Evolutionary conservation across 2,888 invertebrate genomes (phyloP).

Genomic region (Cybosia mesomella): DNA sequence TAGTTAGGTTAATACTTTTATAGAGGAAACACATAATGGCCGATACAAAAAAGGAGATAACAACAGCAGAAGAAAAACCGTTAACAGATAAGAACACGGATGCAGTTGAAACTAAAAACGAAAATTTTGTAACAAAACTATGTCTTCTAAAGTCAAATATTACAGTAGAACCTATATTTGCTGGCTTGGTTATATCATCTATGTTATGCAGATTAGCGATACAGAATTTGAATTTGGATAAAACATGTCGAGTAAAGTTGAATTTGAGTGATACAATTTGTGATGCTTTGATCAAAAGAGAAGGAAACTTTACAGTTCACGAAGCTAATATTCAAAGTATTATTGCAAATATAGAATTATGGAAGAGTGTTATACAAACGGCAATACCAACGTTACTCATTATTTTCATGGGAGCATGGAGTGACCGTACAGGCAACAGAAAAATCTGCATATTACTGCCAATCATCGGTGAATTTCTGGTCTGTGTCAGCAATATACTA

Average conservation of each 20-base stretch:
- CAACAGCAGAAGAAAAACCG: conserved; percentile 65
- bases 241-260: conserved; percentile 75
- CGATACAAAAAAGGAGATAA: conserved; percentile 48
- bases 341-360: conserved; percentile 84
- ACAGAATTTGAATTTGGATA: conserved; percentile 79
- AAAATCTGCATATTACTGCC: conserved; percentile 87
- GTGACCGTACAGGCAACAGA: conserved; percentile 86
- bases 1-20: conserved; percentile 50
- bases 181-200: conserved; percentile 89
- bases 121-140: conserved; percentile 84
- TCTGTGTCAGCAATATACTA: conserved; percentile 79
- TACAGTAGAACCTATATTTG: conserved; percentile 91
- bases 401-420: conserved; percentile 88
- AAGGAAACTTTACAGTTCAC: conserved; percentile 85
- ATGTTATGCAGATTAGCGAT: conserved; percentile 90
- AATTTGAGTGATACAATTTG: conserved; percentile 72
- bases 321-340: conserved; percentile 88
- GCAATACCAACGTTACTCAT: conserved; percentile 85
- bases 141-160: conserved; percentile 86
- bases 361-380: conserved; percentile 87
- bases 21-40: conserved; percentile 59
- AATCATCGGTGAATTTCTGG: conserved; percentile 82
- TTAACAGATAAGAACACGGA: conserved; percentile 57
- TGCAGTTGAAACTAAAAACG: conserved; percentile 60
- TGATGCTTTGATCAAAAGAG: conserved; percentile 68